A percentile compares a stretch with the other conserved stretches of the same genome.
Evolutionary conservation across 2,888 invertebrate genomes (phyloP).

Genomic region (Heliconius erato): DNA sequence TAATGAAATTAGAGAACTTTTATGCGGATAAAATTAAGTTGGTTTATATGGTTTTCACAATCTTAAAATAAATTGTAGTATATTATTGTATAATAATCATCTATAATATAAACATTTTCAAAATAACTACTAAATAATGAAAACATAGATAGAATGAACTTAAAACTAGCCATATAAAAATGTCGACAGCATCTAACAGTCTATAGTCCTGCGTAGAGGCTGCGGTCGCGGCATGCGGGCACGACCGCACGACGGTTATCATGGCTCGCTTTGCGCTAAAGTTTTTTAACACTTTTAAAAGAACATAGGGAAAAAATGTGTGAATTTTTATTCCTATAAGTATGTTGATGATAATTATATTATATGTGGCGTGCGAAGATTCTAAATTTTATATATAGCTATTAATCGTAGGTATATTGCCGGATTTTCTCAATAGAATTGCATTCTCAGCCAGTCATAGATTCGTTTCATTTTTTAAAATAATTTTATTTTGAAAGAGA

Average conservation of each 20-base stretch:
- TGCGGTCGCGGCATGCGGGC: constrained; percentile 47
- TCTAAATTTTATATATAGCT: neutral
- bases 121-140: neutral
- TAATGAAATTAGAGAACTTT: too few species aligned
- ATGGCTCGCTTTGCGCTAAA: constrained; percentile 20
- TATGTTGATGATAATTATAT: neutral
- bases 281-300: constrained; percentile 18
- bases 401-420: neutral
- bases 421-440: neutral
- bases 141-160: neutral
- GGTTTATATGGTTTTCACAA: too few species aligned
- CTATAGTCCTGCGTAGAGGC: constrained; percentile 27
- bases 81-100: too few species aligned
- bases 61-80: too few species aligned
- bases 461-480: too few species aligned
- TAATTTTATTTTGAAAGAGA: neutral
- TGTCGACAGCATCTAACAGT: constrained; percentile 6
- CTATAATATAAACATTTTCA: neutral
- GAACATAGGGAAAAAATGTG: neutral
- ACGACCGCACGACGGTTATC: constrained; percentile 30
- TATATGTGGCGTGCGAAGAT: neutral
- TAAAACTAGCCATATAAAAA: neutral
- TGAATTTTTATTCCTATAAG: neutral
- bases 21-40: too few species aligned
- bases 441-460: too few species aligned